These are phyloP conservation scores for Pelobates fuscus DNA, from an alignment of 2,113 vertebrate species.

Conservation along the genomic window DNA sequence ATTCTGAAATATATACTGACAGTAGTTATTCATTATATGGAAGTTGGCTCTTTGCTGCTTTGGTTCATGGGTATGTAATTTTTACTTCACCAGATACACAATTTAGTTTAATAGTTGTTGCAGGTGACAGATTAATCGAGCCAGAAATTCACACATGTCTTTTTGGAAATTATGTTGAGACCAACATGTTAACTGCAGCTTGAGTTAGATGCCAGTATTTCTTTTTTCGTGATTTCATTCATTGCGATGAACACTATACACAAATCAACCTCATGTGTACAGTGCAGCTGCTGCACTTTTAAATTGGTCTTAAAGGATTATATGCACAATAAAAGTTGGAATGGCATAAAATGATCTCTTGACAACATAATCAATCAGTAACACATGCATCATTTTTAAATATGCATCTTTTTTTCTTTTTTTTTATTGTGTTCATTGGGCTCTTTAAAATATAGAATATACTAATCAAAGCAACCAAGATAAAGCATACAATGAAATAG, in stretches of 20 bases:
- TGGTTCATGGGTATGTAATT: constrained; percentile 11
- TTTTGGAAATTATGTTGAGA: constrained; percentile 18
- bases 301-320: constrained; percentile 16
- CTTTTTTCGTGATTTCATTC: constrained; percentile 17
- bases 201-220: constrained; percentile 17
- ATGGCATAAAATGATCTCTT: constrained; percentile 11
- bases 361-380: too few relatives aligned
- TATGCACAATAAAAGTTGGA: constrained; percentile 3
- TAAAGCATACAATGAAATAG: too few relatives aligned
- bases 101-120: constrained; percentile 13
- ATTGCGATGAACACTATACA: constrained; percentile 7
- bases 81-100: constrained; percentile 40
- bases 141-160: constrained; percentile 25
- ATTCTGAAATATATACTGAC: constrained; percentile 70
- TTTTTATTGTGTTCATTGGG: too few relatives aligned
- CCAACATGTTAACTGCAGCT: constrained; percentile 11
- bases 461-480: too few relatives aligned
- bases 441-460: too few relatives aligned
- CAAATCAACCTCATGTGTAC: constrained; percentile 18
- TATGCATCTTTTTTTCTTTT: too few relatives aligned
- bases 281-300: constrained; percentile 27
- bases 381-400: too few relatives aligned
- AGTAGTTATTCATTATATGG: constrained; percentile 59
- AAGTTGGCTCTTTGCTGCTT: constrained; percentile 53
- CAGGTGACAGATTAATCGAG: constrained; percentile 30